Conservation (phyloP, 2,888 invertebrate genomes). For the Dynastes tityus region DNA sequence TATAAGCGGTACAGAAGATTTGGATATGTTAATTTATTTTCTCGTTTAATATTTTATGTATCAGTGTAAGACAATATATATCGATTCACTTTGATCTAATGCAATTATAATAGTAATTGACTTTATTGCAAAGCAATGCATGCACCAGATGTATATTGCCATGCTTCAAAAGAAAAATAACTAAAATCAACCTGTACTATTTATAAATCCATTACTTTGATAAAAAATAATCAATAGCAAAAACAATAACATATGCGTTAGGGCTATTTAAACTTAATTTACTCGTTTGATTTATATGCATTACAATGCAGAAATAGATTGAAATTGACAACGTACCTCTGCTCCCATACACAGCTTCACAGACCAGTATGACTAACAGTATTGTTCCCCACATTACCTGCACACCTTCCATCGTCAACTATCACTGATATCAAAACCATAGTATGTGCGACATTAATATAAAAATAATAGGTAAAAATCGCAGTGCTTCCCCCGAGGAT, state of each 20-base stretch:
- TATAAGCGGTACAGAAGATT: too few relatives aligned
- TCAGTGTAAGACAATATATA: too few relatives aligned
- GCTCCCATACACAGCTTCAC: slow-evolving; percentile 6
- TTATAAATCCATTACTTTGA: neutral
- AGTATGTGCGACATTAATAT: slow-evolving; percentile 12
- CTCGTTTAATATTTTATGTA: too few relatives aligned
- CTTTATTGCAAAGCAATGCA: too few relatives aligned
- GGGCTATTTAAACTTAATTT: too few relatives aligned
- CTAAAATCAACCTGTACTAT: neutral
- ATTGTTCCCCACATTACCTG: slow-evolving; percentile 18
- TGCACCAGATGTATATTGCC: too few relatives aligned
- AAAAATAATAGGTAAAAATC: slow-evolving; percentile 27
- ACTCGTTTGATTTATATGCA: neutral
- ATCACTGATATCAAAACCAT: neutral
- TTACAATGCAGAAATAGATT: neutral
- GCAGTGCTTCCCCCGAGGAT: slow-evolving; percentile 24
- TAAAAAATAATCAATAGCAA: neutral
- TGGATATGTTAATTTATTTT: too few relatives aligned
- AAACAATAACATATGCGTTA: neutral
- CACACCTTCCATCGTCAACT: slow-evolving; percentile 20
- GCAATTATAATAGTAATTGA: too few relatives aligned
- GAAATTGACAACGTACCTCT: slow-evolving; percentile 17
- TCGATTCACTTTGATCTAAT: too few relatives aligned
- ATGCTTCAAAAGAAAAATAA: neutral
- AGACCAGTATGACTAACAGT: neutral